A percentile compares a stretch with the other conserved stretches of the same genome.
Evolutionary conservation across 2,888 invertebrate species (phyloP).

Genomic region (Euclidia mi): DNA sequence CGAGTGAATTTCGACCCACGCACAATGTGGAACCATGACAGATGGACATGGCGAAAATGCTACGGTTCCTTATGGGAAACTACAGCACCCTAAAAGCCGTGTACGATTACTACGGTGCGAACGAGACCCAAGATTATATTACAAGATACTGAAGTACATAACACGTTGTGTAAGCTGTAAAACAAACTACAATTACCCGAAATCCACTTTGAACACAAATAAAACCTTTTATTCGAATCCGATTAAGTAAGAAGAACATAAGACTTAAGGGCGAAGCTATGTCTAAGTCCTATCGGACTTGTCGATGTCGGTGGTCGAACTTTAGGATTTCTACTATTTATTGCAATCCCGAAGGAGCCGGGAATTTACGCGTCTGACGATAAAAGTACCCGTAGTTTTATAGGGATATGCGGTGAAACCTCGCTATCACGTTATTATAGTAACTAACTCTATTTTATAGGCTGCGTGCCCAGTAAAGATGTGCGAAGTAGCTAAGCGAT

Average conservation of each 20-base stretch:
- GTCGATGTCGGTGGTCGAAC: conserved; percentile 81
- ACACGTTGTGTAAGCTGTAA: not conserved
- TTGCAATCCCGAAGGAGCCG: conserved; percentile 83
- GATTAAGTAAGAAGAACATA: conserved; percentile 40
- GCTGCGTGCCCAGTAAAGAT: too few relatives aligned
- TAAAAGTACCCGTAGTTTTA: conserved; percentile 75
- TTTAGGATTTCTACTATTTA: conserved; percentile 88
- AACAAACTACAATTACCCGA: conserved; percentile 35
- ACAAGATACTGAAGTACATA: not conserved
- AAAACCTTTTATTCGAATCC: conserved; percentile 41
- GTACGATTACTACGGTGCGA: too few relatives aligned
- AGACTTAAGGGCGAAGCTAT: conserved; percentile 37
- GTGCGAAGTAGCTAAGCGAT: too few relatives aligned
- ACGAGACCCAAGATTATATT: too few relatives aligned
- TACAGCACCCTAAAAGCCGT: too few relatives aligned
- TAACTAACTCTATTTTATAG: conserved; percentile 55
- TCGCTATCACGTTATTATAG: conserved; percentile 50
- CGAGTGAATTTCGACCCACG: too few relatives aligned
- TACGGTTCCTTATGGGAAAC: too few relatives aligned
- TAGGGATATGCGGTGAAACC: conserved; percentile 54
- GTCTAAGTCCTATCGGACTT: conserved; percentile 79
- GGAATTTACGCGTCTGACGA: conserved; percentile 83
- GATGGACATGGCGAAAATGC: too few relatives aligned
- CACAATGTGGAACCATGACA: too few relatives aligned
- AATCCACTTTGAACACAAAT: conserved; percentile 27